Evolutionary conservation across 2,797 vertebrate genomes (phyloP).

Genomic region (Notolepis coatsorum): DNA sequence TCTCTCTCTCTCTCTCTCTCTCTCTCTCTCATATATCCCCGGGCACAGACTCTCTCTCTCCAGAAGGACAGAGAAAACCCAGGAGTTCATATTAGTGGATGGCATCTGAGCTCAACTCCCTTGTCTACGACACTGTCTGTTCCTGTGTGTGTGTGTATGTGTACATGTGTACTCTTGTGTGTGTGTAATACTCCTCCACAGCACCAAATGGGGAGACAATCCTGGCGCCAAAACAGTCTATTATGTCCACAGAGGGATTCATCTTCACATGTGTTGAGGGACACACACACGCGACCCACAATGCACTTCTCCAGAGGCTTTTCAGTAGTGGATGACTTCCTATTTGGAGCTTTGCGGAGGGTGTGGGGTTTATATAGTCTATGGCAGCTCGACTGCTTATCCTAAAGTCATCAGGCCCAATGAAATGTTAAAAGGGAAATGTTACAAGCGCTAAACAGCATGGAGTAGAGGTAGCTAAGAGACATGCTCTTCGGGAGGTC

Average conservation of each 20-base stretch:
- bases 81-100: conserved; percentile 51
- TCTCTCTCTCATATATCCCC: not conserved
- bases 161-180: not conserved
- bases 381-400: not conserved
- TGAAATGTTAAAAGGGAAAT: too few relatives aligned
- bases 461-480: conserved; percentile 7
- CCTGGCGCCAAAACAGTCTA: conserved; percentile 4
- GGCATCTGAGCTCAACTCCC: conserved; percentile 52
- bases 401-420: conserved; percentile 14
- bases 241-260: conserved; percentile 17
- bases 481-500: conserved; percentile 14
- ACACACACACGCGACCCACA: conserved; percentile 1
- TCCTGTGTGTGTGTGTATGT: conserved; percentile 14
- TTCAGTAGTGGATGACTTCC: not conserved
- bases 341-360: conserved; percentile 3
- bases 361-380: conserved; percentile 3
- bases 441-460: conserved; percentile 14
- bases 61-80: conserved; percentile 24
- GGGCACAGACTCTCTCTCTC: not conserved
- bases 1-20: conserved; percentile 20
- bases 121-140: conserved; percentile 6
- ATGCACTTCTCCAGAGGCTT: not conserved
- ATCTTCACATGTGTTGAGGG: conserved; percentile 8
- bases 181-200: conserved; percentile 5
- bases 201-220: conserved; percentile 18